Evolutionary conservation across 2,113 vertebrate species (phyloP).

Genomic region (Columbina picui): DNA sequence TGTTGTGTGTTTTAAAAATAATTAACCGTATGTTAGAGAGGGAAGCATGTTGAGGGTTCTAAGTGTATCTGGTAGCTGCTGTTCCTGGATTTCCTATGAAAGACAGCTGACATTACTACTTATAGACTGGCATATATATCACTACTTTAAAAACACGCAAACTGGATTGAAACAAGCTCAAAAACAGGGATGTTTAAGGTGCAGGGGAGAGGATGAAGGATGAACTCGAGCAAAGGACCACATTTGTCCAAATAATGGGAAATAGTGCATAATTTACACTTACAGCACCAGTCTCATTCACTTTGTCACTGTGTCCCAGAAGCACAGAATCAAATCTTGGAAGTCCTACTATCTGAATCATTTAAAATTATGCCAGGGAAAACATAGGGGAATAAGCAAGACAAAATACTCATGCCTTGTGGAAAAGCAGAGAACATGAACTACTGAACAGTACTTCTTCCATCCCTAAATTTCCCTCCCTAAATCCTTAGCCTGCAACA

Average conservation of each 20-base stretch:
- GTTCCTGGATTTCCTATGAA: background rate
- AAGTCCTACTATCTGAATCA: background rate
- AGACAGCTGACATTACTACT: background rate
- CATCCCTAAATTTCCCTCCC: background rate
- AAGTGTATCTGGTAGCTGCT: background rate
- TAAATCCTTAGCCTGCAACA: background rate
- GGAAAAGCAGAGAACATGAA: background rate
- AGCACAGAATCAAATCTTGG: background rate
- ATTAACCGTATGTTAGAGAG: background rate
- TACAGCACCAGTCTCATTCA: background rate
- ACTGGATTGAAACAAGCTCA: background rate
- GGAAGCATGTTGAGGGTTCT: background rate
- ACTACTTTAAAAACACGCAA: background rate
- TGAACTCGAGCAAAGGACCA: background rate
- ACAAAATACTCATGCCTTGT: background rate
- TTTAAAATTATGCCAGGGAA: background rate
- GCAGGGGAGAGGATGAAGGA: background rate
- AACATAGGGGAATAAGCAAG: accelerated
- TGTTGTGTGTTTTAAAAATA: background rate
- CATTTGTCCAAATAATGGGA: background rate
- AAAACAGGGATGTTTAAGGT: background rate
- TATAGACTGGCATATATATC: background rate
- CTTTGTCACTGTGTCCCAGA: background rate
- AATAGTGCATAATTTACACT: background rate
- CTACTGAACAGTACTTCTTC: background rate